A percentile compares a stretch with the other conserved stretches of the same genome.
phyloP scores from a whole-genome alignment of 2,888 invertebrate species.

The Halictus quadricinctus region DNA sequence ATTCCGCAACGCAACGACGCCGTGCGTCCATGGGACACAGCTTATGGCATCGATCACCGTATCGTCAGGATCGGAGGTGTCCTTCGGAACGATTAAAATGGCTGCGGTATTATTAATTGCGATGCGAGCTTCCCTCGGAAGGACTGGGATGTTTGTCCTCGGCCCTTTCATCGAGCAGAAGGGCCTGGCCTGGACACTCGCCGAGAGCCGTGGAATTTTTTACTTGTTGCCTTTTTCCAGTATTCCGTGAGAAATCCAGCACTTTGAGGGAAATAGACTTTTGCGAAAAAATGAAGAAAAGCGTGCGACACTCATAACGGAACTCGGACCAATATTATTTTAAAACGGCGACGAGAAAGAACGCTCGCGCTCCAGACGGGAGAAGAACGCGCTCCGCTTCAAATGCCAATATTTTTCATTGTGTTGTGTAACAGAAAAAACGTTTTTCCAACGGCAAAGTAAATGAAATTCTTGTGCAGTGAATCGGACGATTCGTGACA shows the following conservation, averaged over 20 bases:
- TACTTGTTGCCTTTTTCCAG: neutral
- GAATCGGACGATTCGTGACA: neutral
- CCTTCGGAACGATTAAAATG: neutral
- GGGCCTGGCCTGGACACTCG: neutral
- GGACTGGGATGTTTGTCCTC: neutral
- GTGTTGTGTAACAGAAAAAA: neutral
- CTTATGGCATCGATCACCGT: neutral
- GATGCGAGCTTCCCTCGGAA: neutral
- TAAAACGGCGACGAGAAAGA: neutral
- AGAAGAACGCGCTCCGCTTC: neutral
- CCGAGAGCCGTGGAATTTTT: neutral
- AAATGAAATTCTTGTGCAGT: slow-evolving; percentile 8
- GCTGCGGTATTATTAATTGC: neutral
- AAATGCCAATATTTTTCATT: neutral
- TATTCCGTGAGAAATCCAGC: neutral
- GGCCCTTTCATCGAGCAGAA: neutral
- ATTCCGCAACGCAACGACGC: neutral
- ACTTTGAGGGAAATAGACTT: neutral
- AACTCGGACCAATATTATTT: neutral
- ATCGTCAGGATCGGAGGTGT: neutral
- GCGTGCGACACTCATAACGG: neutral
- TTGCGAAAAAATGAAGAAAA: neutral
- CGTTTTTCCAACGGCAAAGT: neutral
- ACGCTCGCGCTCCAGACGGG: neutral
- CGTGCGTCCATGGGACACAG: too few species aligned